Conservation (phyloP, 2,113 vertebrate genomes). For the Rhodinocichla rosea region DNA sequence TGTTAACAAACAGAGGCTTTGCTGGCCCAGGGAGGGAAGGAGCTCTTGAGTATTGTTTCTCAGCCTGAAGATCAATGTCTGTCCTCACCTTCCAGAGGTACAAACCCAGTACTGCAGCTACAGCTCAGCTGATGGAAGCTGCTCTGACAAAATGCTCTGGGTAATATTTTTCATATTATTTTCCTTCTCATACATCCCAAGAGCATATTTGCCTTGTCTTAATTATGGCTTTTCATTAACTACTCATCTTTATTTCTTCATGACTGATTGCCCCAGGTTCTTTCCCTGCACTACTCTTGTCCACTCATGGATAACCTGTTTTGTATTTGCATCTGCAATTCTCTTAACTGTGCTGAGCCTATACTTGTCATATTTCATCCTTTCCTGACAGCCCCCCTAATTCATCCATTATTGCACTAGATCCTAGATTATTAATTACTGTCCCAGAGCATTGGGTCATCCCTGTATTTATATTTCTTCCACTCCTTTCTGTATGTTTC, state of each 20-base stretch:
- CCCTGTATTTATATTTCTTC: not conserved
- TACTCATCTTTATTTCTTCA: conserved; percentile 42
- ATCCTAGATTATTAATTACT: not conserved
- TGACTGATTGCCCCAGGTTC: not conserved
- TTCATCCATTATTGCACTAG: not conserved
- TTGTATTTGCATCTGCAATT: not conserved
- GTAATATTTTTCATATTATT: not conserved
- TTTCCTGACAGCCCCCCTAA: not conserved
- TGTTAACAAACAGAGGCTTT: not conserved
- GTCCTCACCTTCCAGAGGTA: not conserved
- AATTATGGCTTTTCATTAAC: conserved; percentile 43
- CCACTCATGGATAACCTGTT: not conserved
- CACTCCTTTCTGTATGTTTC: not conserved
- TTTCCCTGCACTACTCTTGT: not conserved
- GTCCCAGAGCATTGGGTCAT: not conserved
- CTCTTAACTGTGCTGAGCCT: not conserved
- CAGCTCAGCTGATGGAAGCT: not conserved
- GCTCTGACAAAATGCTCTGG: not conserved
- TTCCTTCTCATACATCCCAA: not conserved
- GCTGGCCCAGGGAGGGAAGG: not conserved
- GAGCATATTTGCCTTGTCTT: conserved; percentile 9
- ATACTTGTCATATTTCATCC: not conserved
- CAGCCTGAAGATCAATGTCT: not conserved
- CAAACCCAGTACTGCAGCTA: not conserved
- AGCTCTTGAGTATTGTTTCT: not conserved